A percentile compares a stretch with the other conserved stretches of the same genome.
These are phyloP conservation scores for Dryocosmus kuriphilus DNA, from an alignment of 2,888 invertebrate species.

Conservation along the genomic window DNA sequence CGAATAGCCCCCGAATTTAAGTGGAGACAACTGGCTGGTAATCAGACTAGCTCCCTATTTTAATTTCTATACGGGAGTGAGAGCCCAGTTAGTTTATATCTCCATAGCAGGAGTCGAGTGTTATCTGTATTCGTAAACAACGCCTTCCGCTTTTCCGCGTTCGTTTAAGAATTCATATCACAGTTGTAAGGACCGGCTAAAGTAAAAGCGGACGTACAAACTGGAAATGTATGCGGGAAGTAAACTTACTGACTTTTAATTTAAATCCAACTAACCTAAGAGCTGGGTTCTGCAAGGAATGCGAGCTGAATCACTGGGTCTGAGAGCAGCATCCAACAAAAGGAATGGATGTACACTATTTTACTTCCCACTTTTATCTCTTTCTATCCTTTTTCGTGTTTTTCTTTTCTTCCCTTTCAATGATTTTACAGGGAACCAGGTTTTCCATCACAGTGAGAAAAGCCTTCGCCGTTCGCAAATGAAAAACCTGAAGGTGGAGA, in stretches of 20 bases:
- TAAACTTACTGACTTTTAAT: constrained; percentile 49
- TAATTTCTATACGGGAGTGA: no score
- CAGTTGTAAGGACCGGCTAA: constrained; percentile 12
- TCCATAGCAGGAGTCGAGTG: not conserved
- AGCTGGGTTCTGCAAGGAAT: constrained; percentile 41
- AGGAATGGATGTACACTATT: constrained; percentile 1
- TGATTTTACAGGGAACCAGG: constrained; percentile 10
- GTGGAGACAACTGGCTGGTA: no score
- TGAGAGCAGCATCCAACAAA: not conserved
- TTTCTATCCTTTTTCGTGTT: not conserved
- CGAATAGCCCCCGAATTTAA: no score
- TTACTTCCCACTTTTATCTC: constrained; percentile 12
- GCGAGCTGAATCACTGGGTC: constrained; percentile 19
- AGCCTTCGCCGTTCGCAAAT: constrained; percentile 14
- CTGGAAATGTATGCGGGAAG: constrained; percentile 13
- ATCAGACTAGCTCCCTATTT: no score
- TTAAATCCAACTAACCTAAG: constrained; percentile 52
- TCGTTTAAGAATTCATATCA: constrained; percentile 8
- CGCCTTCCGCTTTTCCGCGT: not conserved
- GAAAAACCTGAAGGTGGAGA: not conserved
- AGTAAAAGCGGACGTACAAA: constrained; percentile 20
- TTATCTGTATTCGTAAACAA: constrained; percentile 1
- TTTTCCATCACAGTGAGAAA: constrained; percentile 9
- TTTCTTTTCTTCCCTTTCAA: constrained; percentile 11
- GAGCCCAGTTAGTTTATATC: not conserved